phyloP scores from a whole-genome alignment of 2,888 invertebrate genomes.

The Sceliomorpha sp. region DNA sequence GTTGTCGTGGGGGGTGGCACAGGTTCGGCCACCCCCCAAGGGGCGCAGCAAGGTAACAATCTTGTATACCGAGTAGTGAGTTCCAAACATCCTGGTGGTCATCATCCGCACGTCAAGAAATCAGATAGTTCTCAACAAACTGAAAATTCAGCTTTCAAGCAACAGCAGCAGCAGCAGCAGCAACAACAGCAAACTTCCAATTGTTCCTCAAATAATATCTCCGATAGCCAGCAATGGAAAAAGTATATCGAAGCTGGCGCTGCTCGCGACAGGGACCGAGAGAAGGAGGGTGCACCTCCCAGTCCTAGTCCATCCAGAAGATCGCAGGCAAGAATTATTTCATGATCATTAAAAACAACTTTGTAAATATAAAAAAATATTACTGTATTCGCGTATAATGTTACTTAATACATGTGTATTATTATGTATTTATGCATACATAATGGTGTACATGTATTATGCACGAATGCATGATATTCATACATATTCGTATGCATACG shows the following conservation, averaged over 20 bases:
- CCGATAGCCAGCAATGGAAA: constrained; percentile 81
- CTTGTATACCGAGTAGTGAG: constrained; percentile 76
- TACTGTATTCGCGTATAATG: no score
- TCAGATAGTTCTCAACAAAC: constrained; percentile 82
- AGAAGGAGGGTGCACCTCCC: constrained; percentile 74
- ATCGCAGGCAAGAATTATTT: constrained; percentile 67
- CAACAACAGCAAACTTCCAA: constrained; percentile 61
- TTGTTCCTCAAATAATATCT: constrained; percentile 67
- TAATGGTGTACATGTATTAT: no score
- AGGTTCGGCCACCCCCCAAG: constrained; percentile 78
- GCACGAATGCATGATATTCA: no score
- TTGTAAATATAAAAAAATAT: no score
- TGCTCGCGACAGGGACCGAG: constrained; percentile 68
- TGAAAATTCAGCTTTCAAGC: constrained; percentile 80
- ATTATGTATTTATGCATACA: no score
- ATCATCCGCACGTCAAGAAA: constrained; percentile 78
- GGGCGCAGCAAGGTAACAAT: constrained; percentile 74
- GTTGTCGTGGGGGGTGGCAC: constrained; percentile 79
- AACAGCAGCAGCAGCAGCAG: constrained; percentile 60
- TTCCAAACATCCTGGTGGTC: constrained; percentile 71
- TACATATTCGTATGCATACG: no score
- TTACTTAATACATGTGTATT: no score
- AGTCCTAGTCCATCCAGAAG: constrained; percentile 78
- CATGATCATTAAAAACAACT: no score
- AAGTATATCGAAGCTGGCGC: constrained; percentile 80